Base-by-base conservation (phyloP, 2,797 vertebrate species). In the Oophaga sylvatica region DNA sequence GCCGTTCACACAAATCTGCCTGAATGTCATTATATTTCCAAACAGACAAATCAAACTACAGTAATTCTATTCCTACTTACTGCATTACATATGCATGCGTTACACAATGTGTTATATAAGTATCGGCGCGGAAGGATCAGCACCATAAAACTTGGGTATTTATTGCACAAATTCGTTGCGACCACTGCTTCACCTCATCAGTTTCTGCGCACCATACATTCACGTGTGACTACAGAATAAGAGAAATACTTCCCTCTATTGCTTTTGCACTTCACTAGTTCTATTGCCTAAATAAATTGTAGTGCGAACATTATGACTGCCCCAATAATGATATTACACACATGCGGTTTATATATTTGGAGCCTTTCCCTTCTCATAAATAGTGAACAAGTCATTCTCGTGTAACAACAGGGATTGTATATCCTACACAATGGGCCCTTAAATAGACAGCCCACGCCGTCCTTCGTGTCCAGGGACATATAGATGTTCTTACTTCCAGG, bases 131-230 rank as follows among this genome's bases (percentile, higher is more conserved):
- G 48, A 53, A 53, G 48, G 48, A 53, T 53, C 48, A 53, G 48
- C 3, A 53, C 48, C 8, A 79, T 20, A 87, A 78, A 87, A 83
- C 76, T 41, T 78, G 11, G 17, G 53, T 59, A 77, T 83, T 83
- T 87, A 87, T 83, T 83, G 63, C 29, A 59, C 13, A 78, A 57
- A 76, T 67, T 83, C 70, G 41, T 19, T 78, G 63, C 83, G 86
- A 87, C 86, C 86, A 87, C 80, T 77, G 62, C 81, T 83, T 83
- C 86, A 87, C 86, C 86, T 83, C 81, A 83, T 87, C 80, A 41
- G 53, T 83, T 78, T 79, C 80, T 83, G n/a, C 67, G 59, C 35
- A 35, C 80, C 29, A 68, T 87, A 82, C 70, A 59, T 62, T 87
- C 80, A 76, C 56, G 71, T 75, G 53, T 68, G 86, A 56, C 53